Percentiles rank a stretch among this genome's conserved stretches.
Conservation (phyloP, 2,113 vertebrate genomes). For the Gambusia holbrooki region DNA sequence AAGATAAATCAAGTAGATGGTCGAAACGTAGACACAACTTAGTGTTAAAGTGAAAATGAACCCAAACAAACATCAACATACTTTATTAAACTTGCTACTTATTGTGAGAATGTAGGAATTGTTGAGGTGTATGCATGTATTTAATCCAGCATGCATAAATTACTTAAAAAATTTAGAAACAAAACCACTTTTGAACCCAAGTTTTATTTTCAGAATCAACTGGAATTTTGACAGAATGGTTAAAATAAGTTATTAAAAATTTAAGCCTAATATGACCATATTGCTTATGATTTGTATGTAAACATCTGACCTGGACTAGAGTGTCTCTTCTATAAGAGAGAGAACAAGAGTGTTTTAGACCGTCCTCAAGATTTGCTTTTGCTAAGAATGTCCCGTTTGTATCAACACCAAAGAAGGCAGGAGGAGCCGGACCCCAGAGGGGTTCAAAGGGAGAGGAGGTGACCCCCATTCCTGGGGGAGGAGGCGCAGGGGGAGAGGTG, state of each 20-base stretch:
- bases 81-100: neutral
- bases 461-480: slow-evolving; percentile 78
- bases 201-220: too few relatives aligned
- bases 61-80: neutral
- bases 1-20: neutral
- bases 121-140: neutral
- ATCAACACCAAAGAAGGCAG: slow-evolving; percentile 74
- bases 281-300: neutral
- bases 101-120: neutral
- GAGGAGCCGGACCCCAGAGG: slow-evolving; percentile 76
- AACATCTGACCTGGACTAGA: neutral
- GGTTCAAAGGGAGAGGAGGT: slow-evolving; percentile 80
- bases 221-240: neutral
- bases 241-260: neutral
- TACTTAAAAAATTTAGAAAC: neutral
- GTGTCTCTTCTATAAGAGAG: neutral
- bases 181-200: neutral
- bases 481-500: slow-evolving; percentile 81
- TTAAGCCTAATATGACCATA: neutral
- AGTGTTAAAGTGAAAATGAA: neutral
- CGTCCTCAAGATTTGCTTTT: slow-evolving; percentile 54
- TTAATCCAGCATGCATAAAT: neutral
- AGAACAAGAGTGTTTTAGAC: slow-evolving; percentile 46
- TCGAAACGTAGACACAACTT: neutral
- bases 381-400: slow-evolving; percentile 77